phyloP scores from a whole-genome alignment of 1,140 invertebrate species.

The Nasonia vitripennis region DNA sequence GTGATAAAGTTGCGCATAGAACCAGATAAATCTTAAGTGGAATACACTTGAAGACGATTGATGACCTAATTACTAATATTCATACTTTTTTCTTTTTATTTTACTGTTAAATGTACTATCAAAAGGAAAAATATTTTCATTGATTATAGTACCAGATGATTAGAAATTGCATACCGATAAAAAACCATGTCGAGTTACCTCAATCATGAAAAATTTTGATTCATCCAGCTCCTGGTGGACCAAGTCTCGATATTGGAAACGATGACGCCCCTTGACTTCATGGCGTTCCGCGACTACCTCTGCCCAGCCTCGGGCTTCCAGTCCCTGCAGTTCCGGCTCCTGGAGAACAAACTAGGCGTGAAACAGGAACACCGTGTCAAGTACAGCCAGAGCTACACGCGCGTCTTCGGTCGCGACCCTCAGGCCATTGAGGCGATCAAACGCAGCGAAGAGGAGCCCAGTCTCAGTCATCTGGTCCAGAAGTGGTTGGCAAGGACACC shows the following conservation, averaged over 20 bases:
- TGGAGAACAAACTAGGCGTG: slow-evolving; percentile 98
- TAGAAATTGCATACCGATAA: background rate
- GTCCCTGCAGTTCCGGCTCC: slow-evolving; percentile 94
- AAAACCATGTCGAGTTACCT: no score
- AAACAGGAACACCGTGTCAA: slow-evolving; percentile 91
- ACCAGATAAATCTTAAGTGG: no score
- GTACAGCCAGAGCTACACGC: slow-evolving; percentile 94
- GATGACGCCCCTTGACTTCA: slow-evolving; percentile 98
- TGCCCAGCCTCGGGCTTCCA: slow-evolving; percentile 98
- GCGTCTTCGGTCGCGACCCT: slow-evolving; percentile 88
- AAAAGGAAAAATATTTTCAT: no score
- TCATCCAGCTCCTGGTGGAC: slow-evolving; percentile 89
- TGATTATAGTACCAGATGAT: no score
- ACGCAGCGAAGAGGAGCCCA: slow-evolving; percentile 88
- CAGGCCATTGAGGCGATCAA: slow-evolving; percentile 83
- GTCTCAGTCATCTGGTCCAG: slow-evolving; percentile 89
- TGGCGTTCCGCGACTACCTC: slow-evolving; percentile 95
- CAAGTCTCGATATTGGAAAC: slow-evolving; percentile 98
- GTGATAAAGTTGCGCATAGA: no score
- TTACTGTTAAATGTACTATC: no score
- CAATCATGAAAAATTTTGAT: background rate
- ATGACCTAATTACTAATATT: no score
- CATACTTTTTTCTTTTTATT: no score
- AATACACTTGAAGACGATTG: no score
- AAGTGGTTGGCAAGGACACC: slow-evolving; percentile 96